Conservation (phyloP, 2,797 vertebrate species). For the Halcyon badia region DNA sequence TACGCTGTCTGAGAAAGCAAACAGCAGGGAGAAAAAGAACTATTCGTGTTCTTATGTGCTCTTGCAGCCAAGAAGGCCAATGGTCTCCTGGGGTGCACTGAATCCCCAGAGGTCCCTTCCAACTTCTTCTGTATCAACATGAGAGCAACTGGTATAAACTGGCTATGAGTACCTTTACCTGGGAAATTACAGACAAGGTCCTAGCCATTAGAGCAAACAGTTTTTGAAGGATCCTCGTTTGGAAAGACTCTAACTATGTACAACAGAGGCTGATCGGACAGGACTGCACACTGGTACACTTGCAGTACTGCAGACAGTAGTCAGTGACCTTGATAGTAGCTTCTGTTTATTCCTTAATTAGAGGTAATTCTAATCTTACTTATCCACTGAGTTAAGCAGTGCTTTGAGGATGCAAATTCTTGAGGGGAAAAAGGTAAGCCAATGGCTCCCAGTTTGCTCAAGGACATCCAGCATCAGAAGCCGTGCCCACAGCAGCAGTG, state of each 20-base stretch:
- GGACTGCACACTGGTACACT: neutral
- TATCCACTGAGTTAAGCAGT: neutral
- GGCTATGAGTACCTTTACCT: neutral
- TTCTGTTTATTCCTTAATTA: neutral
- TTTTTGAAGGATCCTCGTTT: neutral
- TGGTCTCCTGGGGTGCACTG: no score
- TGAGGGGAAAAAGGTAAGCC: neutral
- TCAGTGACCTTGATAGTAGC: neutral
- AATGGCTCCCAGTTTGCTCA: neutral
- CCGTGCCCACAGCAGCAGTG: fast-evolving
- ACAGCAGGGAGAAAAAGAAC: neutral
- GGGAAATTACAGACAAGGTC: neutral
- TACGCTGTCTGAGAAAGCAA: neutral
- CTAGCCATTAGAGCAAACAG: neutral
- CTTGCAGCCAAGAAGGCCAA: no score
- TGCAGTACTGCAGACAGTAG: neutral
- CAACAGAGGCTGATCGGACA: neutral
- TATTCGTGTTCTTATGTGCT: neutral
- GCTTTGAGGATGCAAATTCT: neutral
- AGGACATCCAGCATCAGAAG: neutral
- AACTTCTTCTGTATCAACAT: neutral
- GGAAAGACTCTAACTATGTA: neutral
- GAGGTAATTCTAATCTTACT: neutral
- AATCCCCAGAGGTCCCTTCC: neutral
- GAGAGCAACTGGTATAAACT: neutral